phyloP scores from a whole-genome alignment of 2,888 invertebrate species.

The Trachelus troglodyta region DNA sequence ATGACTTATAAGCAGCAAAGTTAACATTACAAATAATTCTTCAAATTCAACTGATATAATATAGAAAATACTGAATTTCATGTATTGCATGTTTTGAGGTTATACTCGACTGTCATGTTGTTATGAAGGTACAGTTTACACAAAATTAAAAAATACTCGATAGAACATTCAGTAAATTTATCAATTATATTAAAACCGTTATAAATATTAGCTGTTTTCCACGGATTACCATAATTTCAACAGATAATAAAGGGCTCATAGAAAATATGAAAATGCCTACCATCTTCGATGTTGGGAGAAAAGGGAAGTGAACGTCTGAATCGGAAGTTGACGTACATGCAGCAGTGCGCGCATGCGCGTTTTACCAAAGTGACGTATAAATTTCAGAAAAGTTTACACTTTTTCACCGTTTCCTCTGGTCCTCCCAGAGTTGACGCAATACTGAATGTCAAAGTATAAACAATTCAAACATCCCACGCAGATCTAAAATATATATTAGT shows the following conservation, averaged over 20 bases:
- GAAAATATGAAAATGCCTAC: slow-evolving; percentile 42
- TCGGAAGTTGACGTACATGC: slow-evolving; percentile 40
- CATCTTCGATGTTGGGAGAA: slow-evolving; percentile 57
- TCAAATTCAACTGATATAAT: neutral
- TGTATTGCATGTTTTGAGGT: neutral
- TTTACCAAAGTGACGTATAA: slow-evolving; percentile 28
- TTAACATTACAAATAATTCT: neutral
- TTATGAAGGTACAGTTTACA: neutral
- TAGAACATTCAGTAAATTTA: neutral
- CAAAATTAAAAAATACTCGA: neutral
- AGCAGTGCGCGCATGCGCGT: slow-evolving; percentile 23
- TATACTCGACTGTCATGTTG: neutral
- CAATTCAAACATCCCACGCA: neutral
- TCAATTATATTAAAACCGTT: neutral
- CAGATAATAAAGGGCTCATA: neutral
- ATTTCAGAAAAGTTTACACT: neutral
- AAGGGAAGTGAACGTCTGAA: slow-evolving; percentile 40
- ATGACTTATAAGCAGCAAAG: neutral
- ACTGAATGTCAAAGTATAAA: neutral
- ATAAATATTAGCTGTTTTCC: neutral
- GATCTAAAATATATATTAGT: neutral
- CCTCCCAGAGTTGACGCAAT: neutral
- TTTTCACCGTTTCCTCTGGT: neutral
- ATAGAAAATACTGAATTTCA: neutral
- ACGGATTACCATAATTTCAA: neutral